phyloP scores from a whole-genome alignment of 2,113 vertebrate genomes.

The Larimichthys crocea region DNA sequence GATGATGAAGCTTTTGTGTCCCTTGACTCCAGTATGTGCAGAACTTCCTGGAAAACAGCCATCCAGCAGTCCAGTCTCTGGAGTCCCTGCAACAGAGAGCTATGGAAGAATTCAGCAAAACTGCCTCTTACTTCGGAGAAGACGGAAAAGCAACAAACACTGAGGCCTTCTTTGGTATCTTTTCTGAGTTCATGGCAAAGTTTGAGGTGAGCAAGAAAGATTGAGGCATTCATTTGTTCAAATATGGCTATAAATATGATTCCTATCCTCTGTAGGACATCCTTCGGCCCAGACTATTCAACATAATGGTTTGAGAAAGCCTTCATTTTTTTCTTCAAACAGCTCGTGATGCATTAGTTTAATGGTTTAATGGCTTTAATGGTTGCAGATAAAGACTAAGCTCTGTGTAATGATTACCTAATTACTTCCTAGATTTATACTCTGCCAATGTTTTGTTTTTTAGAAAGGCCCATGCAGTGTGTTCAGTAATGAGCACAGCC shows the following conservation, averaged over 20 bases:
- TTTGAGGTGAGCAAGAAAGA: conserved; percentile 89
- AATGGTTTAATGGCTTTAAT: background rate
- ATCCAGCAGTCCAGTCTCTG: conserved; percentile 90
- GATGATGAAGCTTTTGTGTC: background rate
- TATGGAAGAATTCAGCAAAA: conserved; percentile 92
- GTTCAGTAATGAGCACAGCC: conserved; percentile 35
- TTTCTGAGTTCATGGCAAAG: conserved; percentile 94
- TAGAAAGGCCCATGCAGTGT: background rate
- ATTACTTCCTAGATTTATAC: conserved; percentile 17
- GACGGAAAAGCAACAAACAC: conserved; percentile 91
- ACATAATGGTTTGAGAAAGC: background rate
- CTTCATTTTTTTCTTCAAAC: background rate
- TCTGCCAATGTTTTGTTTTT: conserved; percentile 27
- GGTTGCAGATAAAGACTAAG: conserved; percentile 17
- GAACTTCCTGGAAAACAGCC: conserved; percentile 95
- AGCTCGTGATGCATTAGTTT: background rate
- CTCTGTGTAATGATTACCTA: conserved; percentile 5
- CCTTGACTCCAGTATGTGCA: conserved; percentile 84
- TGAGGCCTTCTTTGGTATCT: conserved; percentile 97
- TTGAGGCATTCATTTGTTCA: conserved; percentile 1
- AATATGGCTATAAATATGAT: background rate
- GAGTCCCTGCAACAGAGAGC: conserved; percentile 93
- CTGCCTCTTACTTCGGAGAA: conserved; percentile 94
- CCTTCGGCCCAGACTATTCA: background rate
- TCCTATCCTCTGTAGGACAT: background rate